Conservation (phyloP, 2,888 invertebrate genomes). For the Sericinus montela region DNA sequence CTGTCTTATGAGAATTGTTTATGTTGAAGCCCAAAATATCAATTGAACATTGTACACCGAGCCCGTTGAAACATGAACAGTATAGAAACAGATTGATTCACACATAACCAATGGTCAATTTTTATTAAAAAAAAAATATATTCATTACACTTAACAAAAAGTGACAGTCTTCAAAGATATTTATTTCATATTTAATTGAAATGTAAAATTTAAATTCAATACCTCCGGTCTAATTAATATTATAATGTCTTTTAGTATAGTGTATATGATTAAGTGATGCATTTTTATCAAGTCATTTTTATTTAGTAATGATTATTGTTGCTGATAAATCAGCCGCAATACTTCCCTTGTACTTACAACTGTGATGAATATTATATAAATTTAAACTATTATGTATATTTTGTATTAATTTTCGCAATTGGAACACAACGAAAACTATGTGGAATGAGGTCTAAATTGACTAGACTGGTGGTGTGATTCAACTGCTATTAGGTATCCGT, state of each 20-base stretch:
- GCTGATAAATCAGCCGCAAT: slow-evolving; percentile 30
- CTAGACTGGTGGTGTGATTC: slow-evolving; percentile 57
- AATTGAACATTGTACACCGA: background rate
- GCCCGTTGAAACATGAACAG: background rate
- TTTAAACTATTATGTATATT: slow-evolving; percentile 26
- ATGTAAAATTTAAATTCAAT: background rate
- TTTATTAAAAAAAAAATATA: background rate
- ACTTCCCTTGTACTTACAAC: slow-evolving; percentile 46
- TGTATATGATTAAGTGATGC: slow-evolving; percentile 41
- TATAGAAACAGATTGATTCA: slow-evolving; percentile 40
- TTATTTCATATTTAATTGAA: background rate
- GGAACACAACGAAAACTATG: slow-evolving; percentile 8
- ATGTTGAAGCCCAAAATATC: background rate
- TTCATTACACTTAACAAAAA: too few relatives aligned
- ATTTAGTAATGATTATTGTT: slow-evolving; percentile 35
- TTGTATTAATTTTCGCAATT: slow-evolving; percentile 21
- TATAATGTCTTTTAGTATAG: slow-evolving; percentile 29
- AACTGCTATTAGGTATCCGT: slow-evolving; percentile 37
- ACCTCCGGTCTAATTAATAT: background rate
- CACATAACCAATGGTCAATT: slow-evolving; percentile 43
- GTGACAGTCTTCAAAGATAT: background rate
- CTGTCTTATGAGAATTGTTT: background rate
- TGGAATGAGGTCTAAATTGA: slow-evolving; percentile 36
- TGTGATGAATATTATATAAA: slow-evolving; percentile 40
- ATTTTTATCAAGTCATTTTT: slow-evolving; percentile 30